Percentiles rank a stretch among this genome's conserved stretches.
Conservation (phyloP, 2,888 invertebrate species). For the Drosophila formosana region DNA sequence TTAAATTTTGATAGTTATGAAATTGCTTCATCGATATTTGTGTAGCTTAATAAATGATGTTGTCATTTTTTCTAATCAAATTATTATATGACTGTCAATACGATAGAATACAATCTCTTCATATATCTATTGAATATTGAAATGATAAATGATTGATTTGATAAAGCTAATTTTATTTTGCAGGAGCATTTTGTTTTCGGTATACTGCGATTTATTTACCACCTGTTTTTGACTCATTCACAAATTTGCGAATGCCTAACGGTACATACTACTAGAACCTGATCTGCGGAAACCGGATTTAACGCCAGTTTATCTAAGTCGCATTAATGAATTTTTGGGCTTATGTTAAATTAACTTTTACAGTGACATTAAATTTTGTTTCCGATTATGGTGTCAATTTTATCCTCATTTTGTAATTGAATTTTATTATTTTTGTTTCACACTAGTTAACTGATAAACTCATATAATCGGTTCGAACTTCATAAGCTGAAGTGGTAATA, state of each 20-base stretch:
- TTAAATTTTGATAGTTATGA: background rate
- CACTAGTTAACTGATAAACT: conserved; percentile 3
- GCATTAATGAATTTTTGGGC: conserved; percentile 18
- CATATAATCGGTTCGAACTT: conserved; percentile 12
- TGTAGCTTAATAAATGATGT: background rate
- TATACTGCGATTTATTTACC: background rate
- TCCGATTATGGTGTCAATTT: conserved; percentile 4
- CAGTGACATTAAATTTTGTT: background rate
- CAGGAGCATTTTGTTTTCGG: conserved; percentile 6
- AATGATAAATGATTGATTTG: background rate
- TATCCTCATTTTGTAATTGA: conserved; percentile 11
- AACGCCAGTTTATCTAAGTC: conserved; percentile 43
- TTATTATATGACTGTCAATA: no score
- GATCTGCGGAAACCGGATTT: conserved; percentile 59
- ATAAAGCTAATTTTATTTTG: background rate
- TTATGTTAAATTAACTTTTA: conserved; percentile 19
- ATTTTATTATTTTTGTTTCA: background rate
- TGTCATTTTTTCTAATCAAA: no score
- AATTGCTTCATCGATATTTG: background rate
- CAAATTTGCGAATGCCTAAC: conserved; percentile 46
- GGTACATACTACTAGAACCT: conserved; percentile 54
- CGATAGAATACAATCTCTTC: no score
- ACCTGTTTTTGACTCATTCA: background rate
- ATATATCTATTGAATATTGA: no score
- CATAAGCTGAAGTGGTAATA: conserved; percentile 29